Percentiles rank a stretch among this genome's conserved stretches.
These are phyloP conservation scores for Cephus nigrinus DNA, from an alignment of 2,888 invertebrate species.

Conservation along the genomic window DNA sequence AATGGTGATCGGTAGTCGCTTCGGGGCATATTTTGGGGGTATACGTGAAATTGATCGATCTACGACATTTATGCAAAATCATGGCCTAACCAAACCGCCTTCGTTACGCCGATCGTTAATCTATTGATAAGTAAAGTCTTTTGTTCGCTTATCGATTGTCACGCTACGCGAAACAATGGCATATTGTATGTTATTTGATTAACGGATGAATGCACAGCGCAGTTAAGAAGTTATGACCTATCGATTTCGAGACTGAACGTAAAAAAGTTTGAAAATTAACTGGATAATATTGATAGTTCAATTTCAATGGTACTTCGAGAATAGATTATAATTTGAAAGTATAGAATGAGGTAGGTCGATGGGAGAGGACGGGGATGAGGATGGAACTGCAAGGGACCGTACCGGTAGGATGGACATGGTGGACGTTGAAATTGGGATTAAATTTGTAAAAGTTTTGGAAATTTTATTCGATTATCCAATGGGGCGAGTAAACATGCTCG, in stretches of 20 bases:
- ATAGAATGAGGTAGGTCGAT: too few relatives aligned
- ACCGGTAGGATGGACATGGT: neutral
- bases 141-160: neutral
- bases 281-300: neutral
- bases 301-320: too few relatives aligned
- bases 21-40: neutral
- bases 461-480: constrained; percentile 25
- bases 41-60: neutral
- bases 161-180: neutral
- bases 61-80: neutral
- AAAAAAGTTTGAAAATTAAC: neutral
- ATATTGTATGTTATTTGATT: neutral
- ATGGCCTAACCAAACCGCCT: neutral
- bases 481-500: constrained; percentile 33
- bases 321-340: too few relatives aligned
- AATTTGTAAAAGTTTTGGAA: neutral
- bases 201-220: neutral
- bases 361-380: too few relatives aligned
- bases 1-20: neutral
- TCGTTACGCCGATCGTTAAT: neutral
- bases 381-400: neutral
- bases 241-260: neutral
- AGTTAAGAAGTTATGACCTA: neutral
- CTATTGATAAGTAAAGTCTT: neutral
- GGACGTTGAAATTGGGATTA: neutral